phyloP scores from a whole-genome alignment of 2,888 invertebrate species.

The Rugalucina vietnamica region DNA sequence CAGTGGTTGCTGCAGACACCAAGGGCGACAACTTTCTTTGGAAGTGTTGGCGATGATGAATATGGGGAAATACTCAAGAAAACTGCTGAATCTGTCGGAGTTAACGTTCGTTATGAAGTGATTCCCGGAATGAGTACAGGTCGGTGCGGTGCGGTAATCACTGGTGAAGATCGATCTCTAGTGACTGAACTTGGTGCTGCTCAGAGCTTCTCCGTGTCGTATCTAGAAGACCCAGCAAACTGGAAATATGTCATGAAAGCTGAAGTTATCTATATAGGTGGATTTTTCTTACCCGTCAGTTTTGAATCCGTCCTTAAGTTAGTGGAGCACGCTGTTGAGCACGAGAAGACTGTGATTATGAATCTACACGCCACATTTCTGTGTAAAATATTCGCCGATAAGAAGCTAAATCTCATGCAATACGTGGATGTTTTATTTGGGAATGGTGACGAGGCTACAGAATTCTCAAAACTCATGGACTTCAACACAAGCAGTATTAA shows the following conservation, averaged over 20 bases:
- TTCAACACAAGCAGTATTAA: conserved; percentile 87
- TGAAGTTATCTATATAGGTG: conserved; percentile 94
- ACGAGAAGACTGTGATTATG: conserved; percentile 92
- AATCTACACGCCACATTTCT: conserved; percentile 98
- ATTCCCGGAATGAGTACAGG: conserved; percentile 89
- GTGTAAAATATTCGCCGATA: conserved; percentile 92
- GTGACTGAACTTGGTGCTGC: conserved; percentile 98
- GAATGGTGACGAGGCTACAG: conserved; percentile 90
- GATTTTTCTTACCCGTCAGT: conserved; percentile 98
- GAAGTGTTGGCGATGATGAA: conserved; percentile 96
- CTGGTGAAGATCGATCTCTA: conserved; percentile 92
- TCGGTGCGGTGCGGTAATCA: conserved; percentile 97
- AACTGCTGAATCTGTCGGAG: conserved; percentile 91
- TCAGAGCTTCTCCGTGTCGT: conserved; percentile 92
- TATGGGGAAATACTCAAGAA: conserved; percentile 93
- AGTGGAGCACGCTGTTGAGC: conserved; percentile 90
- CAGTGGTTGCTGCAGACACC: conserved; percentile 95
- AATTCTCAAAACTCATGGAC: conserved; percentile 71
- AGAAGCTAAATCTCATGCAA: conserved; percentile 91
- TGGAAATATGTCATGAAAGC: conserved; percentile 90
- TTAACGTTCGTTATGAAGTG: conserved; percentile 94
- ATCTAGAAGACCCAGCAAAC: conserved; percentile 89
- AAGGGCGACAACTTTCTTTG: conserved; percentile 93
- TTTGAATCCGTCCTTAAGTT: conserved; percentile 93
- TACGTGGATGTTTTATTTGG: conserved; percentile 98